Base-by-base conservation (phyloP, 2,797 vertebrate species). In the Acanthornis magna region DNA sequence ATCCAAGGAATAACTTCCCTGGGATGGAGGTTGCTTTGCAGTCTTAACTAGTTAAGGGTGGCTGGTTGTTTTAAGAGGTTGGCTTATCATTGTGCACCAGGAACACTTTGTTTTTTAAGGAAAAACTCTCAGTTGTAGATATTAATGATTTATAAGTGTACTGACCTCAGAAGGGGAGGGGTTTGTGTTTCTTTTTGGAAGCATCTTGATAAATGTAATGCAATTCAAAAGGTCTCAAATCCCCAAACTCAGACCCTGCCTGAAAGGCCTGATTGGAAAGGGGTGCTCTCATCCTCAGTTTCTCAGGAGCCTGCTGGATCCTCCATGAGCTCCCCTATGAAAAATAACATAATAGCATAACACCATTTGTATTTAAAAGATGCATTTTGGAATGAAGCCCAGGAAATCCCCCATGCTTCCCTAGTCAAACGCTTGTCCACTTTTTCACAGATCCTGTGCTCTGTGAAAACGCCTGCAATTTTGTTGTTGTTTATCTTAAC, bases 361-460 rank as follows among this genome's bases (percentile, higher is more conserved):
- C 55, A 66, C 9, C 17, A 36, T 70, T 94, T 63, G 47, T 78
- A 42, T 83, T 83, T 86, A 79, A 95, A 93, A 72, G 29, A 89
- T 53, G 12, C 16, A 25, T 66, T 80, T 85, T 96, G 93, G 86
- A 96, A 80, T 0, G 16, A 71, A 96, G 62, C 91, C 94, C 42
- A 65, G 88, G 85, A 93, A 95, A 85, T 30, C 50, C 53, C 53
- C 48, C 21, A 83, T 65, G 51, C 67, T 94, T 42, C 47, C 61
- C 38, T 43, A 86, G 82, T 78, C 67, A 92, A 94, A 91, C 18
- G 17, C 45, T 93, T 88, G 82, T 89, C 91, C 70, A 67, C 67
- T 70, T 81, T 40, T 95, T 95, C 53, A 65, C 79, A 91, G 78
- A 43, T 72, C 50, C 32, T 23, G 25, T 67, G 29, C 54, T 87